Evolutionary conservation across 2,888 invertebrate genomes (phyloP), one percentile per base, ranked within the genome.

Genomic region (Drosophila nr. fundita): DNA sequence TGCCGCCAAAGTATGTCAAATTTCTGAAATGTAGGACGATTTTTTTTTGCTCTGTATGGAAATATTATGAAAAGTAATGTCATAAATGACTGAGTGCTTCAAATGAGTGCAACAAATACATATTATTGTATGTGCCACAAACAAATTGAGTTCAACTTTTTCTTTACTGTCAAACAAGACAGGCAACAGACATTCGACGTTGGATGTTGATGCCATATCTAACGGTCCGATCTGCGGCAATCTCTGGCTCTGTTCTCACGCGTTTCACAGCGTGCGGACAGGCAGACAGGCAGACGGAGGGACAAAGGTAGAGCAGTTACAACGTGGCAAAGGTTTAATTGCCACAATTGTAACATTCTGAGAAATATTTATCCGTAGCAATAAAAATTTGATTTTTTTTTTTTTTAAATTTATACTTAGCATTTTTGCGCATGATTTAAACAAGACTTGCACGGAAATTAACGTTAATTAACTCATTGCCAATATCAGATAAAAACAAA

Each of bases 201-300:
- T 45, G 38, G 11, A 21, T 21, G 42, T 36, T 62, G 49, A 49
- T 15, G 40, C n/a, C 30, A 57, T 40, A 30, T 57, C 58, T 66
- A 72, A 34, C 29, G 15, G 49, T 29, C 24, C 30, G 82, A 82
- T 85, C 85, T 78, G 76, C 68, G 68, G 70, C 57, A 68, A 45
- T 71, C 61, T 68, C 66, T 59, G 58, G 49, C 65, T 72, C 61
- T 67, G 38, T 87, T 85, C 84, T 85, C 84, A 84, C 78, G 76
- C 69, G 64, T 80, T 78, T 66, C 80, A 82, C 78, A 74, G 76
- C 73, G 68, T 6, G 48, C 38, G 24, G 40, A 62, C 34, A 34
- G 13, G 55, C 65, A 42, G 57, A 42, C 68, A 52, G 48, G 21
- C 36, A 27, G 52, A 21, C 7, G 11, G 55, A 27, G 21, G 15